Conservation (phyloP, 2,888 invertebrate species). For the Heliconius hortense region DNA sequence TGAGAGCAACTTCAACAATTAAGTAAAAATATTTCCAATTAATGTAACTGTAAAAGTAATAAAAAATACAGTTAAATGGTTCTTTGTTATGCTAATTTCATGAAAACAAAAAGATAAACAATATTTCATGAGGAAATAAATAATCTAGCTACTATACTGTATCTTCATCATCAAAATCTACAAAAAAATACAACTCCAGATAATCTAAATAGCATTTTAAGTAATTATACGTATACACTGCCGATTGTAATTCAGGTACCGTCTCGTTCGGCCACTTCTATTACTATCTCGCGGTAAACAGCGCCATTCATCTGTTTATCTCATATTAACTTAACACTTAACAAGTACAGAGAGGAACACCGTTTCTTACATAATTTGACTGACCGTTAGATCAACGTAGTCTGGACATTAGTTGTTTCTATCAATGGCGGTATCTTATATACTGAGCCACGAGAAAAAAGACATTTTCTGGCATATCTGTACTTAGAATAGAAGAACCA, state of each 20-base stretch:
- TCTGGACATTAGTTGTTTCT: not conserved
- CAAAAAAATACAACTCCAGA: not conserved
- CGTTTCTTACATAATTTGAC: not conserved
- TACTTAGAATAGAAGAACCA: not conserved
- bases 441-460: not conserved
- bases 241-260: slow-evolving; percentile 24
- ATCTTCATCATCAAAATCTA: no score
- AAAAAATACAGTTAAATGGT: no score
- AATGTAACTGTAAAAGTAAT: no score
- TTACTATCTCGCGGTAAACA: slow-evolving; percentile 21
- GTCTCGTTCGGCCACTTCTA: slow-evolving; percentile 25
- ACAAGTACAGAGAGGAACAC: not conserved
- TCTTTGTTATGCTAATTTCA: no score
- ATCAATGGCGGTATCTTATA: slow-evolving; percentile 5
- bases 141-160: not conserved
- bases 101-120: not conserved
- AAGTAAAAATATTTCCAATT: no score
- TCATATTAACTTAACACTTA: slow-evolving; percentile 31
- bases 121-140: not conserved
- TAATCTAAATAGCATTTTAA: slow-evolving; percentile 18
- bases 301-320: slow-evolving; percentile 28
- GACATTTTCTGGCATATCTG: not conserved
- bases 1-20: no score
- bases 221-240: slow-evolving; percentile 19
- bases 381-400: not conserved